Percentiles rank a stretch among this genome's conserved stretches.
Evolutionary conservation across 2,113 vertebrate genomes (phyloP).

Genomic region (Eretmodus cyanostictus): DNA sequence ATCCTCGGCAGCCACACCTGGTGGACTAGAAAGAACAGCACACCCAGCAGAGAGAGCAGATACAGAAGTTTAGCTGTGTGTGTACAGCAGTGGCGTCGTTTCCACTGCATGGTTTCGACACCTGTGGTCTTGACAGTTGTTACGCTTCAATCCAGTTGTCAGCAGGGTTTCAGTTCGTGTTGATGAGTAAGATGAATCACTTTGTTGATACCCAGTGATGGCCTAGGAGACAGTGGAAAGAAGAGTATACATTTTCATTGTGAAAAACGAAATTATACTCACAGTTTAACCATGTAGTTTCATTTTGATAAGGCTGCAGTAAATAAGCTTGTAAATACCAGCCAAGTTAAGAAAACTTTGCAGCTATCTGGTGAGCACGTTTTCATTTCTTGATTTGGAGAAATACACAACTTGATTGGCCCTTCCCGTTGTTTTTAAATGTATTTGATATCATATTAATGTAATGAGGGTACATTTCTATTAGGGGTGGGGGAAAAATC

Average conservation of each 20-base stretch:
- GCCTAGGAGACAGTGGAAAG: background rate
- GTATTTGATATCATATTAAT: background rate
- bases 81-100: conserved; percentile 82
- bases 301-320: background rate
- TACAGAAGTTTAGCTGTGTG: conserved; percentile 77
- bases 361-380: background rate
- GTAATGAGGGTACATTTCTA: background rate
- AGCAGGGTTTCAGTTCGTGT: background rate
- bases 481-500: too few species aligned
- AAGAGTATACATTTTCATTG: background rate
- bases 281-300: background rate
- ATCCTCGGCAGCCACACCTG: conserved; percentile 79
- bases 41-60: conserved; percentile 78
- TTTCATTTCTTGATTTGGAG: background rate
- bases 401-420: background rate
- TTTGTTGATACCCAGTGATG: background rate
- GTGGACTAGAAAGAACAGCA: conserved; percentile 80
- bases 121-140: background rate
- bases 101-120: conserved; percentile 83
- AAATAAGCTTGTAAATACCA: background rate
- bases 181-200: background rate
- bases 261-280: background rate
- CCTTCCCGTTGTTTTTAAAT: background rate
- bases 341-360: background rate
- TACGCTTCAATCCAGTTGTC: background rate